Evolutionary conservation across 2,888 invertebrate species (phyloP).

Genomic region (Drosophila meridionalis): DNA sequence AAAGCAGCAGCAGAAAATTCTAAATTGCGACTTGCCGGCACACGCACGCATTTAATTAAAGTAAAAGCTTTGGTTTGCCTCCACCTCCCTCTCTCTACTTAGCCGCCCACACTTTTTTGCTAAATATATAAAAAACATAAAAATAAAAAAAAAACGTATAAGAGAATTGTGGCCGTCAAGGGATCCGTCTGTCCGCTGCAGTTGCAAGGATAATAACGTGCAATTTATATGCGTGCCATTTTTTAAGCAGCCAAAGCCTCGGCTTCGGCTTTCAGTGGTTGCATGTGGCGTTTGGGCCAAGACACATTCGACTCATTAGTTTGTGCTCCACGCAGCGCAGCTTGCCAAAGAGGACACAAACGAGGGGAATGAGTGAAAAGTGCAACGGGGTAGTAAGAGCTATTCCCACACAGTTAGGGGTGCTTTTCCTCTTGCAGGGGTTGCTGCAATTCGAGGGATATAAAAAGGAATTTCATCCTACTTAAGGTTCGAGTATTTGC

Average conservation of each 20-base stretch:
- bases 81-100: constrained; percentile 29
- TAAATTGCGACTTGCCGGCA: constrained; percentile 64
- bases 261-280: constrained; percentile 12
- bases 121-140: constrained; percentile 2
- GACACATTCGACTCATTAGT: constrained; percentile 33
- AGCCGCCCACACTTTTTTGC: constrained; percentile 32
- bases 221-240: constrained; percentile 72
- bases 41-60: constrained; percentile 79
- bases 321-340: not conserved
- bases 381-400: not conserved
- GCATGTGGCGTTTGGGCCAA: constrained; percentile 15
- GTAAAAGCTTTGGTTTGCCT: constrained; percentile 70
- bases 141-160: constrained; percentile 33
- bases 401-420: constrained; percentile 19
- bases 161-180: constrained; percentile 60
- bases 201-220: constrained; percentile 62
- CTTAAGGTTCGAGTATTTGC: constrained; percentile 6
- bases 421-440: not conserved
- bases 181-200: constrained; percentile 51
- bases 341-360: not conserved
- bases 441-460: not conserved
- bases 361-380: constrained; percentile 5
- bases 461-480: not conserved
- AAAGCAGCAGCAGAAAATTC: constrained; percentile 49
- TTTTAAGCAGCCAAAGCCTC: constrained; percentile 25